Base-by-base conservation (phyloP, 2,888 invertebrate species). In the Antitype chi region DNA sequence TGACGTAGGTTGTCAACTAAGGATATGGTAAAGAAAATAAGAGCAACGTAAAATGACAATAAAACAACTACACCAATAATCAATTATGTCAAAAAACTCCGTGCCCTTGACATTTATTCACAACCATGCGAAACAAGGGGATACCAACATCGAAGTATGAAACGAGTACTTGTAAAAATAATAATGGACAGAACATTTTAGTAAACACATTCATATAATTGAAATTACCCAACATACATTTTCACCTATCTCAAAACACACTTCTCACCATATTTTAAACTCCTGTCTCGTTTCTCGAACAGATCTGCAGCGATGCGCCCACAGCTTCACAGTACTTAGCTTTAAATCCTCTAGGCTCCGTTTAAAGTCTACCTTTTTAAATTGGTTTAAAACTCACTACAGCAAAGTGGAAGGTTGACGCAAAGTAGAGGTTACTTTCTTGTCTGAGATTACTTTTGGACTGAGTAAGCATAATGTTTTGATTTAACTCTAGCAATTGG, bases 341-440 rank as follows among this genome's bases (percentile, higher is more conserved):
- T 53, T n/a, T 53, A 78, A 80, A 85, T 76, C 76, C 68, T 38
- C 66, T 49, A 74, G 25, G 63, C 43, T 57, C 57, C 74, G 70
- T 76, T 85, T 77, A 84, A 85, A 86, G 71, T 74, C 43, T 76
- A 74, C 76, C 72, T 64, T 87, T 87, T 82, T 55, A 87, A 82
- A 81, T 84, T 70, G 71, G 75, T 75, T 82, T 76, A 55, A 77
- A 85, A 63, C 69, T 64, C 59, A 57, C 57, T 62, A n/a, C 67
- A 62, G 57, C 52, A n/a, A 11, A 53, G 25, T 15, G 32, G 20
- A 15, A n/a, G 11, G 32, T 38, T 0, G 64, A 23, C 3, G 8
- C 32, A 17, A 71, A 28, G 13, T 60, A 64, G 55, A 82, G 5
- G 52, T 74, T 57, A 64, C 68, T 25, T 55, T 57, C 5, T 17